Percentiles rank a stretch among this genome's conserved stretches.
These are phyloP conservation scores for Nineta flava DNA, from an alignment of 2,888 invertebrate genomes.

Conservation along the genomic window DNA sequence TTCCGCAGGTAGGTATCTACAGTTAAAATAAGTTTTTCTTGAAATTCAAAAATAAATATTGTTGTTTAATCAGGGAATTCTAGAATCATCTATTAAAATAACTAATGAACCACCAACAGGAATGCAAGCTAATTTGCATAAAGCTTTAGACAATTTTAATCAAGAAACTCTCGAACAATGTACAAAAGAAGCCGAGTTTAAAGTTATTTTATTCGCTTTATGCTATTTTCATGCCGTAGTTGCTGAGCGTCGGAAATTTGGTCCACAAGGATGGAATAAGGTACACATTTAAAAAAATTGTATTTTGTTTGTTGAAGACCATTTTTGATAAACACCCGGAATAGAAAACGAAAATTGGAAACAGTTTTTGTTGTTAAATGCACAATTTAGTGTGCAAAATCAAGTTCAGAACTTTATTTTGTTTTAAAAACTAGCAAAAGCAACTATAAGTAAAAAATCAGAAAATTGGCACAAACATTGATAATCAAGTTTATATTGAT, in stretches of 20 bases:
- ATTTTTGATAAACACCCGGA: too few relatives aligned
- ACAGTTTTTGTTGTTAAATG: too few relatives aligned
- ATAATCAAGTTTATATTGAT: too few relatives aligned
- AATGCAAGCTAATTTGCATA: conserved; percentile 91
- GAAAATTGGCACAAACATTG: too few relatives aligned
- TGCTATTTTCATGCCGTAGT: conserved; percentile 96
- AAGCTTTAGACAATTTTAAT: conserved; percentile 85
- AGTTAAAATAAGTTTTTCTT: conserved; percentile 19
- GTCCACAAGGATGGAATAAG: conserved; percentile 91
- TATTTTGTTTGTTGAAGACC: too few relatives aligned
- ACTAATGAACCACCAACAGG: conserved; percentile 96
- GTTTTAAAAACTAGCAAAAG: too few relatives aligned
- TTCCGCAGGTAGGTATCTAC: conserved; percentile 45
- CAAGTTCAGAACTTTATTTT: too few relatives aligned
- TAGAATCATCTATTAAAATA: conserved; percentile 92
- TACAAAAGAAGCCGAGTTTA: conserved; percentile 90
- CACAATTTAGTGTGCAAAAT: too few relatives aligned
- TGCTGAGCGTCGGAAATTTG: conserved; percentile 85
- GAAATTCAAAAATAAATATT: conserved; percentile 9
- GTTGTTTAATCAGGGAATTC: conserved; percentile 43
- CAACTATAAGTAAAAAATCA: too few relatives aligned
- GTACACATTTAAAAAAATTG: conserved; percentile 17
- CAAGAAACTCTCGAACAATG: conserved; percentile 94
- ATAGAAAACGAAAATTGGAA: too few relatives aligned
- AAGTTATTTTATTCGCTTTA: conserved; percentile 80